Conservation (phyloP, 2,113 vertebrate species). For the Jacana jacana region DNA sequence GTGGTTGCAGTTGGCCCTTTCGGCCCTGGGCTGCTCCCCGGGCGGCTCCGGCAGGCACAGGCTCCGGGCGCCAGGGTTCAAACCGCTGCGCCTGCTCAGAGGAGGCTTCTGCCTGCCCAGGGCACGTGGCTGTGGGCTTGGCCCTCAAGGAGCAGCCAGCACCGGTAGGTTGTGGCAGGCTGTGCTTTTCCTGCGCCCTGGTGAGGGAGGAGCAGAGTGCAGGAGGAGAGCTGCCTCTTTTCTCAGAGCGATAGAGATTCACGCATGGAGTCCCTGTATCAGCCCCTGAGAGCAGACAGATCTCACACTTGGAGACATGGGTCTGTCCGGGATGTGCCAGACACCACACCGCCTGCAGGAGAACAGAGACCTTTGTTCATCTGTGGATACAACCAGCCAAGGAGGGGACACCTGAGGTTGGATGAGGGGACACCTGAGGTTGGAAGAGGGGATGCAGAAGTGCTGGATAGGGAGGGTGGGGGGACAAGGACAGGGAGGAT, state of each 20-base stretch:
- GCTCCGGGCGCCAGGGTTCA: neutral
- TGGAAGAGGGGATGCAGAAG: neutral
- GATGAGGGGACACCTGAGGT: neutral
- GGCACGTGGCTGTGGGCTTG: neutral
- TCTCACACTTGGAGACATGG: neutral
- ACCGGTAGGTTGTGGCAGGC: neutral
- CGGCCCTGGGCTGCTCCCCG: neutral
- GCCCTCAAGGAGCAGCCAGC: neutral
- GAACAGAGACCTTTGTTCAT: neutral
- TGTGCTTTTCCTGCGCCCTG: neutral
- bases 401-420: neutral
- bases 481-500: too few relatives aligned
- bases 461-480: too few relatives aligned
- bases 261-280: too few relatives aligned
- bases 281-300: neutral
- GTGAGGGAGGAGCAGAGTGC: neutral
- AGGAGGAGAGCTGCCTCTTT: neutral
- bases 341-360: rapidly evolving
- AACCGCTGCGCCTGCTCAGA: neutral
- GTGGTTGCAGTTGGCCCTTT: neutral
- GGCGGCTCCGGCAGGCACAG: neutral
- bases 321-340: neutral
- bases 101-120: neutral
- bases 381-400: neutral
- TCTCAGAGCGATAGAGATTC: neutral